phyloP scores from a whole-genome alignment of 2,797 vertebrate species.

The Taeniopygia guttata region DNA sequence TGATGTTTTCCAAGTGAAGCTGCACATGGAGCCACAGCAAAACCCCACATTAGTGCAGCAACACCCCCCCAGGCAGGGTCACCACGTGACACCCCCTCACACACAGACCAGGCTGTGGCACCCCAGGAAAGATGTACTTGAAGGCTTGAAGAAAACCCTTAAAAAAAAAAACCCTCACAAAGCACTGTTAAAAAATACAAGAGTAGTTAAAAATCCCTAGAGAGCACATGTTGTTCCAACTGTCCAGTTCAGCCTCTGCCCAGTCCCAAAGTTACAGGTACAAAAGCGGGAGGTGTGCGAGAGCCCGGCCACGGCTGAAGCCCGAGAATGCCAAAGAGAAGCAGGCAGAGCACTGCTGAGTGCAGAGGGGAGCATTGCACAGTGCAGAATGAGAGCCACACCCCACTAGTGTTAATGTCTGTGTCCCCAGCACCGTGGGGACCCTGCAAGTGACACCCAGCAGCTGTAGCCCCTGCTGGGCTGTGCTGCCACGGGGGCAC shows the following conservation, averaged over 20 bases:
- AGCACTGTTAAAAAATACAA: conserved; percentile 71
- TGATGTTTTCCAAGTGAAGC: not conserved
- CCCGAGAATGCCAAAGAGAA: conserved; percentile 66
- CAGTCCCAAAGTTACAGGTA: conserved; percentile 56
- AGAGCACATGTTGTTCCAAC: conserved; percentile 19
- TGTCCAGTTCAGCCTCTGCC: conserved; percentile 57
- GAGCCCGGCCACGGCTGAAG: conserved; percentile 32
- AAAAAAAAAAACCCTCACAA: not conserved
- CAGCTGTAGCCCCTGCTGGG: not conserved
- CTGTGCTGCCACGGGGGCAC: conserved; percentile 17
- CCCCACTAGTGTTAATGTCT: conserved; percentile 68
- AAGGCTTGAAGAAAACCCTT: not conserved
- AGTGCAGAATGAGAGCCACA: conserved; percentile 56
- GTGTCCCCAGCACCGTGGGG: not conserved
- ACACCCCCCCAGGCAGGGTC: not conserved
- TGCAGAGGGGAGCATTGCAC: conserved; percentile 63
- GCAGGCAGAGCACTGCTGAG: conserved; percentile 62
- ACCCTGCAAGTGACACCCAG: conserved; percentile 7
- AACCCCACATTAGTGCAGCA: not conserved
- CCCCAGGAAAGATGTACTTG: not conserved
- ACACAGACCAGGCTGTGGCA: not conserved
- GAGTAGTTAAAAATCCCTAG: conserved; percentile 69
- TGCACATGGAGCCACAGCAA: not conserved
- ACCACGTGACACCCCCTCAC: not conserved
- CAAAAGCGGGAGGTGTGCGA: conserved; percentile 70